phyloP scores from a whole-genome alignment of 2,888 invertebrate genomes.

The Lochmaea capreae region DNA sequence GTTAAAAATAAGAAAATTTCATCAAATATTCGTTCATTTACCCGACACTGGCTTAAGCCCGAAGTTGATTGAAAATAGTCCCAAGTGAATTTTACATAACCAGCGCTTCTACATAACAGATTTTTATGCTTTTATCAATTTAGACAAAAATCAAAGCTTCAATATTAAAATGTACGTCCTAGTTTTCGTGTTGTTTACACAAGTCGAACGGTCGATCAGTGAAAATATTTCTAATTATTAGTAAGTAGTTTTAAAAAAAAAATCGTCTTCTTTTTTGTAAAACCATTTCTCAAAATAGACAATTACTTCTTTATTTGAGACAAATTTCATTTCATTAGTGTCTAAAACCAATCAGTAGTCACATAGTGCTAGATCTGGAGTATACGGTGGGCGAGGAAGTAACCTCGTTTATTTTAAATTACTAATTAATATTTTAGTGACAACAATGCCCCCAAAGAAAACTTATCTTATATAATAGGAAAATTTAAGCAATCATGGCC shows the following conservation, averaged over 20 bases:
- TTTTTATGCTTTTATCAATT: constrained; percentile 11
- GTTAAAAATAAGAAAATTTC: too few relatives aligned
- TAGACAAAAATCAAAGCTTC: constrained; percentile 7
- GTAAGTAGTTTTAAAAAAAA: background rate
- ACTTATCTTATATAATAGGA: constrained; percentile 40
- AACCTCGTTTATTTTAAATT: too few relatives aligned
- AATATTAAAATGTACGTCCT: constrained; percentile 6
- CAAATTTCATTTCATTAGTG: background rate
- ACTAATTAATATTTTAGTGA: background rate
- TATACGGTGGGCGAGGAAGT: too few relatives aligned
- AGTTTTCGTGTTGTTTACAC: constrained; percentile 6
- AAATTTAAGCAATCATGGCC: constrained; percentile 60
- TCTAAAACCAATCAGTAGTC: too few relatives aligned
- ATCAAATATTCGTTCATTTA: background rate
- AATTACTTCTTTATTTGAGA: background rate
- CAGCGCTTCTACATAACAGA: constrained; percentile 17
- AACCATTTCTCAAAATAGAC: too few relatives aligned
- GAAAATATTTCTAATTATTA: background rate
- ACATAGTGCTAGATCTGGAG: too few relatives aligned
- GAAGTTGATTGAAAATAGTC: constrained; percentile 19
- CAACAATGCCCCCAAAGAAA: constrained; percentile 2
- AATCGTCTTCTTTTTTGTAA: too few relatives aligned
- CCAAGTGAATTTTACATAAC: constrained; percentile 33
- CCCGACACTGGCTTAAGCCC: constrained; percentile 9
- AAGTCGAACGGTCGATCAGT: background rate